These are phyloP conservation scores for Porites evermanni DNA, from an alignment of 92 coral and sea anemone species.

Conservation along the genomic window DNA sequence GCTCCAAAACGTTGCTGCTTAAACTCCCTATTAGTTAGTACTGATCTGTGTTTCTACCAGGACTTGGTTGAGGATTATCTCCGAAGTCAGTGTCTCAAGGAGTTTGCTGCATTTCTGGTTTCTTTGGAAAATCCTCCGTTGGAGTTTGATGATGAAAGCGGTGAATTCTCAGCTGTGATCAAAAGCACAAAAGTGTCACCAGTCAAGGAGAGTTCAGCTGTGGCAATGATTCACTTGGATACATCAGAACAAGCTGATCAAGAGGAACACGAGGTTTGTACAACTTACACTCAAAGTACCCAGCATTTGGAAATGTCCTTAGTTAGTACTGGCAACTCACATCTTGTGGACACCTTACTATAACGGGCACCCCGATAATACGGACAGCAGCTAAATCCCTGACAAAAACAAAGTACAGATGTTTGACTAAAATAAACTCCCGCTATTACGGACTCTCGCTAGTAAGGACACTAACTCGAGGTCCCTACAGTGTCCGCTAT, in stretches of 20 bases:
- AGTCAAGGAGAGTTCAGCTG: slow-evolving; percentile 42
- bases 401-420: too few species aligned
- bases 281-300: too few species aligned
- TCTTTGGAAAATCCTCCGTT: slow-evolving; percentile 75
- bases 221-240: slow-evolving; percentile 71
- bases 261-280: slow-evolving; percentile 15
- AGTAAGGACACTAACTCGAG: too few species aligned
- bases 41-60: slow-evolving; percentile 22
- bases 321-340: too few species aligned
- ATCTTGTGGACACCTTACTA: too few species aligned
- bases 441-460: too few species aligned
- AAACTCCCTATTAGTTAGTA: not conserved
- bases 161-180: slow-evolving; percentile 68
- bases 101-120: slow-evolving; percentile 75
- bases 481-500: too few species aligned
- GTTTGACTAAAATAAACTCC: too few species aligned
- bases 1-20: too few species aligned
- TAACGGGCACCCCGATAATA: too few species aligned
- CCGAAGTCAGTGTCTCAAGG: slow-evolving; percentile 64
- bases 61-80: slow-evolving; percentile 76
- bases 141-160: slow-evolving; percentile 69
- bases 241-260: slow-evolving; percentile 41
- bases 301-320: too few species aligned
- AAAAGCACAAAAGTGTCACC: slow-evolving; percentile 69
- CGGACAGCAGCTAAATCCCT: too few species aligned